Conservation (phyloP, 2,888 invertebrate species). For the Hetaerina titia region DNA sequence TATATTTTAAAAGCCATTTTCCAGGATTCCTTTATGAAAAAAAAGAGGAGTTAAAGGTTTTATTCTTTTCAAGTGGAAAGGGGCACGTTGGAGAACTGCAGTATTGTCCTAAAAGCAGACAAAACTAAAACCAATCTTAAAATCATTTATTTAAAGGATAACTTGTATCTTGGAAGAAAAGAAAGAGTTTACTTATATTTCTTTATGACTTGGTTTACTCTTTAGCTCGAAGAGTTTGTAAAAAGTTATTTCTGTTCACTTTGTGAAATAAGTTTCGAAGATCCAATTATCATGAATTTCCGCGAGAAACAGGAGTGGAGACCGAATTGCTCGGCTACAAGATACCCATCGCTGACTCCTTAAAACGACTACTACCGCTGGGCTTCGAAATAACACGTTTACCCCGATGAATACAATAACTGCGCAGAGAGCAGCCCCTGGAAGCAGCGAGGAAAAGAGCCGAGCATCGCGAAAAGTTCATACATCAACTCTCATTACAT, state of each 20-base stretch:
- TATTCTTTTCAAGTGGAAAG: background rate
- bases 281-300: background rate
- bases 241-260: background rate
- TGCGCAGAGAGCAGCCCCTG: no score
- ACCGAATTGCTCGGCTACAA: background rate
- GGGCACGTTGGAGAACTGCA: background rate
- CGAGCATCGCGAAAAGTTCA: no score
- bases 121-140: background rate
- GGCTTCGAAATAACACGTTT: background rate
- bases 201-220: background rate
- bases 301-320: background rate
- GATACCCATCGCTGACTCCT: background rate
- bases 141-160: background rate
- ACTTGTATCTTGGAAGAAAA: background rate
- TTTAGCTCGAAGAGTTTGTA: background rate
- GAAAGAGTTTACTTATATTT: background rate
- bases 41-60: background rate
- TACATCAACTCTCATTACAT: no score
- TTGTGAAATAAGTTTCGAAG: background rate
- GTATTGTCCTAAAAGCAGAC: background rate
- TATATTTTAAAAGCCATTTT: no score
- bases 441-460: no score
- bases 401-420: background rate
- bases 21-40: no score
- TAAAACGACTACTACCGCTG: background rate